A percentile compares a stretch with the other conserved stretches of the same genome.
Conservation (phyloP, 2,888 invertebrate species). For the Elysia crispata region DNA sequence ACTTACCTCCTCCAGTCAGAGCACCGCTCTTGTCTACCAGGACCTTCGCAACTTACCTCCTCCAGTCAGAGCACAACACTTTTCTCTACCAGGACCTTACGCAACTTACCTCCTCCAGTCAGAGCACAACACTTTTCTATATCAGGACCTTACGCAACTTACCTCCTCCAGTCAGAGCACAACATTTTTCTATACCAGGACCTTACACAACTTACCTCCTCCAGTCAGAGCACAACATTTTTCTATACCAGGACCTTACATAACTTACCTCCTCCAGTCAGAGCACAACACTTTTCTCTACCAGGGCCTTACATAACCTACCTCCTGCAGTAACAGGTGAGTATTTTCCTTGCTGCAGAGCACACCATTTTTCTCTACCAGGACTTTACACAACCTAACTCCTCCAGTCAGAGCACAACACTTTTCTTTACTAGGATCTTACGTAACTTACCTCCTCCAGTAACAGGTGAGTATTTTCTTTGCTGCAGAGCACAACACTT, state of each 20-base stretch:
- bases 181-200: conserved; percentile 67
- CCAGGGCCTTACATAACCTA: conserved; percentile 66
- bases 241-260: conserved; percentile 66
- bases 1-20: no score
- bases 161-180: conserved; percentile 63
- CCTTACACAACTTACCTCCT: conserved; percentile 50
- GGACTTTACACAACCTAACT: conserved; percentile 68
- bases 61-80: conserved; percentile 68
- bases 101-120: conserved; percentile 48
- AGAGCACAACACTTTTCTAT: conserved; percentile 58
- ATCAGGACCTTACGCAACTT: conserved; percentile 34
- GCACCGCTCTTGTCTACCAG: no score
- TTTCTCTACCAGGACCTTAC: conserved; percentile 62
- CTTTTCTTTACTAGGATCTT: neutral
- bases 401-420: no score
- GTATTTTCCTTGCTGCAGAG: conserved; percentile 63
- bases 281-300: conserved; percentile 59
- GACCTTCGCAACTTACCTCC: conserved; percentile 61
- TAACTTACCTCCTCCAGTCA: no score
- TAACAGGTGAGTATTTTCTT: conserved; percentile 58
- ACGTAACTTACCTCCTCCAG: conserved; percentile 65
- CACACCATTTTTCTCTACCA: conserved; percentile 67
- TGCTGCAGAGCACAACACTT: conserved; percentile 64
- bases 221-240: conserved; percentile 63
- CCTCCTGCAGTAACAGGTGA: conserved; percentile 62